A percentile compares a stretch with the other conserved stretches of the same genome.
Evolutionary conservation across 2,113 vertebrate genomes (phyloP).

Genomic region (Addax nasomaculatus): DNA sequence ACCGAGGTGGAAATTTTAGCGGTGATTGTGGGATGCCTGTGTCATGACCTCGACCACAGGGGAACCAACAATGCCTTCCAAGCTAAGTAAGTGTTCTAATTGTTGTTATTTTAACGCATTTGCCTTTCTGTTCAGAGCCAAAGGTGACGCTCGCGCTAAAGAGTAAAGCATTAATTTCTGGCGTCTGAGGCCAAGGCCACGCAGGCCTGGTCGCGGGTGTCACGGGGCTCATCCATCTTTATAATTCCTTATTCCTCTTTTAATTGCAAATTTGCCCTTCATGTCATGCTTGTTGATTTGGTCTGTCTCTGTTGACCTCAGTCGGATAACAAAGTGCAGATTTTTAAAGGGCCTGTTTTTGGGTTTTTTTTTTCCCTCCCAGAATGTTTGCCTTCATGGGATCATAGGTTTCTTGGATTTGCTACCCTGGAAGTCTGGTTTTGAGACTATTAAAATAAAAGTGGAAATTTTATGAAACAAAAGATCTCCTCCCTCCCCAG

Average conservation of each 20-base stretch:
- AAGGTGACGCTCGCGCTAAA: slow-evolving; percentile 77
- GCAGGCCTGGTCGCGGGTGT: slow-evolving; percentile 63
- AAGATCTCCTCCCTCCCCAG: background rate
- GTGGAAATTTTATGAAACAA: background rate
- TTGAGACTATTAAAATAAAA: slow-evolving; percentile 23
- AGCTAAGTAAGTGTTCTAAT: slow-evolving; percentile 92
- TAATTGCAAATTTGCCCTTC: slow-evolving; percentile 81
- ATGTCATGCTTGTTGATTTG: slow-evolving; percentile 75
- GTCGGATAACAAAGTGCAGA: slow-evolving; percentile 56
- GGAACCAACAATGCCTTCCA: slow-evolving; percentile 99
- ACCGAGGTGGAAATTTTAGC: slow-evolving; percentile 97
- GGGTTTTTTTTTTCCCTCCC: background rate
- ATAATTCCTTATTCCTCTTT: slow-evolving; percentile 80
- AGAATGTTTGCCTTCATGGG: background rate
- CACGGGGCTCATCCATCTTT: slow-evolving; percentile 78
- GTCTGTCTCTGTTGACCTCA: slow-evolving; percentile 69
- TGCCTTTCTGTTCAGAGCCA: slow-evolving; percentile 77
- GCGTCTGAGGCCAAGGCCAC: slow-evolving; percentile 74
- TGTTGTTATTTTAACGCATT: slow-evolving; percentile 82
- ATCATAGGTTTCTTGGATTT: background rate
- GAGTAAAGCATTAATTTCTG: slow-evolving; percentile 81
- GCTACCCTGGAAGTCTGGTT: background rate
- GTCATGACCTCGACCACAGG: slow-evolving; percentile 99
- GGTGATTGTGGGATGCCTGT: slow-evolving; percentile 97
- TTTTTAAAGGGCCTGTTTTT: slow-evolving; percentile 44